Conservation (phyloP, 1,140 invertebrate genomes). For the Geopemphigus sp. region DNA sequence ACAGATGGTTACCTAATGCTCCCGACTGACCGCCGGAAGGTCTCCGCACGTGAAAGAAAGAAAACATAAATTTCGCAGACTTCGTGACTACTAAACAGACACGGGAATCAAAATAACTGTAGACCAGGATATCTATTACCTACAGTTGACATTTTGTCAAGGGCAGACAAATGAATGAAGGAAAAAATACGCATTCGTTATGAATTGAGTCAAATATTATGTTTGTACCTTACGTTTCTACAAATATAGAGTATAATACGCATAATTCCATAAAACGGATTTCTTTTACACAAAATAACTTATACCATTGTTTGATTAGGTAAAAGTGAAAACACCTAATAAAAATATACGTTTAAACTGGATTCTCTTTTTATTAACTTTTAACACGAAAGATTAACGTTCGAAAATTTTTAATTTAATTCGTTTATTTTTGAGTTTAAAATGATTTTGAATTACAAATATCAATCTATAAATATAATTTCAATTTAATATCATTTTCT, state of each 20-base stretch:
- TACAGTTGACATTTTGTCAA: conserved; percentile 44
- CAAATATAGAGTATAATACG: neutral
- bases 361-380: neutral
- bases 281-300: neutral
- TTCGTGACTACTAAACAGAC: conserved; percentile 43
- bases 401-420: no score
- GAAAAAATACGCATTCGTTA: conserved; percentile 9
- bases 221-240: neutral
- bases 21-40: conserved; percentile 20
- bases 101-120: conserved; percentile 47
- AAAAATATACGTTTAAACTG: neutral
- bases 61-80: conserved; percentile 42
- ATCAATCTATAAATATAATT: no score
- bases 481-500: no score
- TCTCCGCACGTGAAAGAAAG: neutral
- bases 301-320: neutral
- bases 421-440: no score
- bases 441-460: no score
- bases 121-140: neutral
- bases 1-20: conserved; percentile 44
- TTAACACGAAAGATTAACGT: no score
- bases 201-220: neutral
- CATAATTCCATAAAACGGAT: neutral
- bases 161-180: conserved; percentile 29
- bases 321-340: neutral